Conservation (phyloP, 37 sponge, comb jelly and placozoan species). For the Aplysina aerophoba region DNA sequence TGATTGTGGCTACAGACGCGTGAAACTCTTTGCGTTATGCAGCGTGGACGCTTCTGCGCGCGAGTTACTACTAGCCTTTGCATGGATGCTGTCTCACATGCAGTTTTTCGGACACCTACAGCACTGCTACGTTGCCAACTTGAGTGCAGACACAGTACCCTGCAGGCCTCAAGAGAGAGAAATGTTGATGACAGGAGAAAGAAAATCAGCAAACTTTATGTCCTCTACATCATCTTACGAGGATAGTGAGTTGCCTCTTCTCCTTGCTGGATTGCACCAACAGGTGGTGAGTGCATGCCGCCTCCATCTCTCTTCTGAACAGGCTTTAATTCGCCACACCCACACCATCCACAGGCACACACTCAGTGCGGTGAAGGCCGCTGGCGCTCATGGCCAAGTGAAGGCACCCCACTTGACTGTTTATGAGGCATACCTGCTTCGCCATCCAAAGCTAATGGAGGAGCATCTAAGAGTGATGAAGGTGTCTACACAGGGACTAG, state of each 20-base stretch:
- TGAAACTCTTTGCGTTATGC: conserved; percentile 27
- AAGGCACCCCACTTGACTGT: conserved; percentile 20
- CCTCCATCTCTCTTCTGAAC: neutral
- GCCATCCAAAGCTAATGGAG: conserved; percentile 48
- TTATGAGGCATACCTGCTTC: conserved; percentile 39
- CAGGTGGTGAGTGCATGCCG: neutral
- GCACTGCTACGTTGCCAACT: neutral
- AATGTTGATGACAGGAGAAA: neutral
- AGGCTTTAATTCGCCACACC: neutral
- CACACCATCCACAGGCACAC: conserved; percentile 15
- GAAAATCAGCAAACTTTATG: neutral
- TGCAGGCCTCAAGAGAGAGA: no score
- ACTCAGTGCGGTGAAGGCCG: neutral
- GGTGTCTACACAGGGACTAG: conserved; percentile 3
- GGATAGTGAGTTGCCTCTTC: neutral
- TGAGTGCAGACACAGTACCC: neutral
- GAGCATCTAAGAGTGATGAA: conserved; percentile 29
- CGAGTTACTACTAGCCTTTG: conserved; percentile 71
- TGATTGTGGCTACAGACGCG: conserved; percentile 41
- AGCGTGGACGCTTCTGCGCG: conserved; percentile 32
- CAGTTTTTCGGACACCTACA: neutral
- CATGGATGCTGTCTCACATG: conserved; percentile 44
- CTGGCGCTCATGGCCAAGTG: neutral
- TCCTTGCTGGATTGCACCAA: neutral
- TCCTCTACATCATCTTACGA: neutral